Evolutionary conservation across 2,113 vertebrate genomes (phyloP).

Genomic region (Azemiops feae): DNA sequence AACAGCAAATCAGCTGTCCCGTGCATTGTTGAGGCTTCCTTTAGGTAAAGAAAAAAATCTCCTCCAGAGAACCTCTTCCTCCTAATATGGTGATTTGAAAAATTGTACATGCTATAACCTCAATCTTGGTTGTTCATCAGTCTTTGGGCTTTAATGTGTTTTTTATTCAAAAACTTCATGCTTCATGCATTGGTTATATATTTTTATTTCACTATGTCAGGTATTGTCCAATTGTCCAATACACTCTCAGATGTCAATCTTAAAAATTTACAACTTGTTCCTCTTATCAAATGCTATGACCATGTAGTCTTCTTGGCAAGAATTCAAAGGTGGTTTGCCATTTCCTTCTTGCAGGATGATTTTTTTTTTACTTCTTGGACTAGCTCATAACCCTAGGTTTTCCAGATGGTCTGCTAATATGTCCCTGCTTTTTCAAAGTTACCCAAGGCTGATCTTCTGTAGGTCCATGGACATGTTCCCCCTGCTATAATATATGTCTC

Average conservation of each 20-base stretch:
- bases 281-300: background rate
- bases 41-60: conserved; percentile 14
- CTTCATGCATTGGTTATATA: background rate
- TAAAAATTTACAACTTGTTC: background rate
- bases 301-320: background rate
- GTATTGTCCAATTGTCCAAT: background rate
- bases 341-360: background rate
- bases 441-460: background rate
- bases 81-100: conserved; percentile 13
- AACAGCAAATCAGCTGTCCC: background rate
- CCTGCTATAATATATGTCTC: background rate
- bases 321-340: background rate
- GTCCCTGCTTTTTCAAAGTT: background rate
- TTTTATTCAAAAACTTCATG: background rate
- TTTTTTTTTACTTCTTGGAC: background rate
- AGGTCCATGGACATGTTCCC: background rate
- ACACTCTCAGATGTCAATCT: background rate
- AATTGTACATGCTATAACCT: background rate
- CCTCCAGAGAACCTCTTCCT: background rate
- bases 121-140: background rate
- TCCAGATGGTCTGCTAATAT: background rate
- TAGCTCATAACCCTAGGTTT: background rate
- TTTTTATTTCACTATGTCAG: background rate
- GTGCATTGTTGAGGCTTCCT: conserved; percentile 15
- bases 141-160: background rate